Evolutionary conservation across 2,797 vertebrate species (phyloP).

Genomic region (Zalophus californianus): DNA sequence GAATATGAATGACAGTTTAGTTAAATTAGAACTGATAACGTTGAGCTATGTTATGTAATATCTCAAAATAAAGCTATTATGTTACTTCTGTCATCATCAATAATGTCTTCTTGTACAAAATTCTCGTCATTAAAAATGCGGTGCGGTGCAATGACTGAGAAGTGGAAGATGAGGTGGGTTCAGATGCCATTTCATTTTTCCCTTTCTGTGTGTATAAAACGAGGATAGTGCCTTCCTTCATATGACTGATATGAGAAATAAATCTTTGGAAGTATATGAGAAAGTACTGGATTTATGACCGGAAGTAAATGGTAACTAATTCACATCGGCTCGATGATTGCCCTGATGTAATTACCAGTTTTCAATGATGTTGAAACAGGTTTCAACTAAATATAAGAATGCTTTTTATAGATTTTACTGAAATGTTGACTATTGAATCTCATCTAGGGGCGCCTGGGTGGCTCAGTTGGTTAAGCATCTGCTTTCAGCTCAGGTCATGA

Average conservation of each 20-base stretch:
- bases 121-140: background rate
- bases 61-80: conserved; percentile 1
- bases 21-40: conserved; percentile 18
- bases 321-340: conserved; percentile 43
- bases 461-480: background rate
- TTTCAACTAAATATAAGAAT: conserved; percentile 78
- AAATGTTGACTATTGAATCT: conserved; percentile 66
- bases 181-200: background rate
- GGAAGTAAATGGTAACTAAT: background rate
- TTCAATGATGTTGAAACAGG: conserved; percentile 34
- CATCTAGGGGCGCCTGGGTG: background rate
- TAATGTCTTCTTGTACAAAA: background rate
- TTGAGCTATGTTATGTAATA: background rate
- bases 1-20: background rate
- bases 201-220: background rate
- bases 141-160: background rate
- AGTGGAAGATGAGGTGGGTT: background rate
- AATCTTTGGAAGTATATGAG: background rate
- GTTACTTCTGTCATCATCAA: background rate
- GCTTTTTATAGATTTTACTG: conserved; percentile 79
- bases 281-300: background rate
- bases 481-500: background rate
- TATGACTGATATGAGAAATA: background rate
- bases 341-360: conserved; percentile 18
- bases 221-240: background rate